phyloP scores from a whole-genome alignment of 1,140 invertebrate genomes.

The Glomeris maerens region DNA sequence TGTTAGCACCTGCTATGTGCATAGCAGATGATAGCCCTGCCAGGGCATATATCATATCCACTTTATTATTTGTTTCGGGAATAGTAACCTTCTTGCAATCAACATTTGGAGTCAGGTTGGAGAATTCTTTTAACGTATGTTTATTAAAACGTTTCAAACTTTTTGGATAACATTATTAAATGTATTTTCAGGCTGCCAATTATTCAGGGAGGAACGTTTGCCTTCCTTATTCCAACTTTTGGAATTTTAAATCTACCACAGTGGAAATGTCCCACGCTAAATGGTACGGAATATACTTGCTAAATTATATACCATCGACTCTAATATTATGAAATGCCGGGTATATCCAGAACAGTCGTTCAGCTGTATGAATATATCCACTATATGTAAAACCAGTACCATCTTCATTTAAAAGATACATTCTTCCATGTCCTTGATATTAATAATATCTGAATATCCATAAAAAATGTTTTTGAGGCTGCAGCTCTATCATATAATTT shows the following conservation, averaged over 20 bases:
- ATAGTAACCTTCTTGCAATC: slow-evolving; percentile 64
- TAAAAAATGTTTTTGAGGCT: no score
- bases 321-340: no score
- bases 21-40: slow-evolving; percentile 62
- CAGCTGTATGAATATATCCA: no score
- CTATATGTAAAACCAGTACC: no score
- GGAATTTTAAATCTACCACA: slow-evolving; percentile 60
- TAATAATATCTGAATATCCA: no score
- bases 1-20: slow-evolving; percentile 65
- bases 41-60: slow-evolving; percentile 65
- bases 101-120: slow-evolving; percentile 60
- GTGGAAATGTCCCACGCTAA: no score
- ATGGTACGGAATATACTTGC: no score
- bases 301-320: no score
- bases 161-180: neutral
- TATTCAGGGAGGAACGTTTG: slow-evolving; percentile 65
- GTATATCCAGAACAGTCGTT: no score
- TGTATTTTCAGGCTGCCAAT: slow-evolving; percentile 52
- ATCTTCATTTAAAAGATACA: no score
- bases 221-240: slow-evolving; percentile 66
- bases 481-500: no score
- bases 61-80: slow-evolving; percentile 76
- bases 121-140: slow-evolving; percentile 2
- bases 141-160: neutral
- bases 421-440: no score